Percentiles rank a stretch among this genome's conserved stretches.
These are phyloP conservation scores for Leptinotarsa juncta DNA, from an alignment of 2,888 invertebrate genomes.

Conservation along the genomic window DNA sequence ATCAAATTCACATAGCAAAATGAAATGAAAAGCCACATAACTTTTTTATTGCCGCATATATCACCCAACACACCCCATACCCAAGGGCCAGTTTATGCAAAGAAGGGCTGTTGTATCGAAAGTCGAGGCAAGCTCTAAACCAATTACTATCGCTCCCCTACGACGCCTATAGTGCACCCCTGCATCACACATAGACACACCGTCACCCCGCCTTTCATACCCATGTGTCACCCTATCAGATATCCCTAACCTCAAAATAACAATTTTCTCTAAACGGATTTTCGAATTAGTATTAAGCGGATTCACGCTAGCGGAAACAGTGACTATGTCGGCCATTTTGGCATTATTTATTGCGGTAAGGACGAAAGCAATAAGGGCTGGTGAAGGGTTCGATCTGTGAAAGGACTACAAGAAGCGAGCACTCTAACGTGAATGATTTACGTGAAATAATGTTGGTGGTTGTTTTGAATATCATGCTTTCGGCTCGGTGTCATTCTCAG, in stretches of 20 bases:
- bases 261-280: constrained; percentile 51
- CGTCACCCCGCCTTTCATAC: constrained; percentile 50
- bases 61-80: constrained; percentile 18
- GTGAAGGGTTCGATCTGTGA: constrained; percentile 23
- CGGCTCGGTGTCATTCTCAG: background rate
- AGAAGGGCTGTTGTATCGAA: constrained; percentile 50
- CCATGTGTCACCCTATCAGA: constrained; percentile 52
- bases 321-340: constrained; percentile 47
- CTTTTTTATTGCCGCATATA: constrained; percentile 29
- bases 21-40: constrained; percentile 2
- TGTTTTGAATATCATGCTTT: background rate
- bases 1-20: background rate
- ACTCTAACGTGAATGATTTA: background rate
- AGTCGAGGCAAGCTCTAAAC: constrained; percentile 50
- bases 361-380: constrained; percentile 30
- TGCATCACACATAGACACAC: constrained; percentile 47
- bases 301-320: constrained; percentile 49
- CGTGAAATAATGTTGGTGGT: background rate
- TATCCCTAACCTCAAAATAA: constrained; percentile 35
- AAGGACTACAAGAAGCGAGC: background rate
- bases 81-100: constrained; percentile 47
- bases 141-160: constrained; percentile 56
- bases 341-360: constrained; percentile 42
- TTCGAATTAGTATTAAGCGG: constrained; percentile 54
- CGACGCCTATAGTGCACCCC: constrained; percentile 51